These are phyloP conservation scores for Loris lydekkerianus DNA, from an alignment of 2,797 vertebrate species.

Conservation along the genomic window DNA sequence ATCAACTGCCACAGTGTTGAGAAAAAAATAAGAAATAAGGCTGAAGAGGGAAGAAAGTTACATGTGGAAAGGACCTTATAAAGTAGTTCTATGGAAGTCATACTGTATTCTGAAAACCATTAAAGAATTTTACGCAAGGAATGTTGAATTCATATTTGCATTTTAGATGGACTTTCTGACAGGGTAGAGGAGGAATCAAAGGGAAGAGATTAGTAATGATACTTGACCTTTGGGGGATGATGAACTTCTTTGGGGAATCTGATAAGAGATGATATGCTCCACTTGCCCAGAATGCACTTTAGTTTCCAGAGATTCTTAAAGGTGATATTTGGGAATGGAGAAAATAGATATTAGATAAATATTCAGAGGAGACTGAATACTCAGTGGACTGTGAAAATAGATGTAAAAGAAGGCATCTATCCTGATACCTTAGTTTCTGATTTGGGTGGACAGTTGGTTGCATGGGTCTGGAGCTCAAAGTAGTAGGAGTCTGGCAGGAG, in stretches of 20 bases:
- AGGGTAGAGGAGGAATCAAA: neutral
- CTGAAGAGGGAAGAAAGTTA: neutral
- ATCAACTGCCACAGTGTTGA: neutral
- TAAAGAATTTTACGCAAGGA: conserved; percentile 25
- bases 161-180: conserved; percentile 36
- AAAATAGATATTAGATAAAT: conserved; percentile 1
- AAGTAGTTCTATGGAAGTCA: neutral
- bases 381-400: neutral
- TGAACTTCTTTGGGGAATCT: conserved; percentile 32
- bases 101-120: neutral
- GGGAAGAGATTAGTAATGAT: neutral
- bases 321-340: conserved; percentile 15
- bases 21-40: neutral
- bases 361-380: neutral
- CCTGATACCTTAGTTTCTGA: neutral
- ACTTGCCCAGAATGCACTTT: conserved; percentile 26
- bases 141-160: neutral
- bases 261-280: neutral
- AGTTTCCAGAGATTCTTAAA: neutral
- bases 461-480: neutral
- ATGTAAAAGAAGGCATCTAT: neutral
- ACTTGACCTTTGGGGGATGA: conserved; percentile 28
- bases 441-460: neutral
- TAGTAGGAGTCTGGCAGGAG: conserved; percentile 25
- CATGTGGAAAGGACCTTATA: neutral